Conservation (phyloP, 2,113 vertebrate species). For the Sialia sialis region DNA sequence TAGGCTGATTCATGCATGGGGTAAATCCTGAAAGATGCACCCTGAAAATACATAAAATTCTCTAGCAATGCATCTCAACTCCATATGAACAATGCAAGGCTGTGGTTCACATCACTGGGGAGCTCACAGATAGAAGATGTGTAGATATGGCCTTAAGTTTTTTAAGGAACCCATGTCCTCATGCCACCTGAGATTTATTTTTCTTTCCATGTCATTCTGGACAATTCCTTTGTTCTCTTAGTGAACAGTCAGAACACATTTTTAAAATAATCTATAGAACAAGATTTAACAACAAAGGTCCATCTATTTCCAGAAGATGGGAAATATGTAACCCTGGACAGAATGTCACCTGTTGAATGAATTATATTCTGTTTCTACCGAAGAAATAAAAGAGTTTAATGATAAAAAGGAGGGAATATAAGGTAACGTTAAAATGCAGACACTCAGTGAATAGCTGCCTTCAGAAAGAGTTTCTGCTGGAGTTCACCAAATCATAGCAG, state of each 20-base stretch:
- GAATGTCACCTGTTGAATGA: conserved; percentile 13
- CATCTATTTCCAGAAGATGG: neutral
- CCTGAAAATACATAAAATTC: neutral
- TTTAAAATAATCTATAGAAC: neutral
- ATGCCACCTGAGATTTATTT: neutral
- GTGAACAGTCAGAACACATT: conserved; percentile 11
- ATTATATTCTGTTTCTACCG: conserved; percentile 10
- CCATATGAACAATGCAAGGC: neutral
- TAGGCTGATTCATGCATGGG: neutral
- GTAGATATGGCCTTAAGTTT: neutral
- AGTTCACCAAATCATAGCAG: neutral
- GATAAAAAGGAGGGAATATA: neutral
- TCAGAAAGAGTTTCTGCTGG: neutral
- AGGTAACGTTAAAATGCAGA: neutral
- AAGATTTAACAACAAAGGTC: neutral
- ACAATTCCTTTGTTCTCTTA: neutral
- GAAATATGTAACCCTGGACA: conserved; percentile 2
- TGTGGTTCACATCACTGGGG: neutral
- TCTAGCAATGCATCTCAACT: neutral
- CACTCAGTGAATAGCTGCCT: neutral
- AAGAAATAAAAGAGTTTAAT: neutral
- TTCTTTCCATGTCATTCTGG: neutral
- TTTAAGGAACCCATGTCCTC: neutral
- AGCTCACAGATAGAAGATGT: neutral
- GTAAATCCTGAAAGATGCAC: neutral